A percentile compares a stretch with the other conserved stretches of the same genome.
Evolutionary conservation across 2,113 vertebrate species (phyloP).

Genomic region (cat (Felis catus)): F.catus_Fca126_mat1.0 CM031426.1:31536001-31536500

Average conservation of each 20-base stretch:
- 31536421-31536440: not conserved
- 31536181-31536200: not conserved
- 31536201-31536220: slow-evolving; percentile 57
- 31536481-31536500: not conserved
- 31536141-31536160: slow-evolving; percentile 75
- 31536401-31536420: slow-evolving; percentile 42
- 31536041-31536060: slow-evolving; percentile 53
- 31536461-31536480: fast-evolving
- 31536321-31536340: slow-evolving; percentile 74
- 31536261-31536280: slow-evolving; percentile 69
- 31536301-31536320: slow-evolving; percentile 68
- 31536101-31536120: slow-evolving; percentile 74
- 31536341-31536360: slow-evolving; percentile 60
- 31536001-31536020: not conserved
- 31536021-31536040: slow-evolving; percentile 74
- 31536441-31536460: not conserved
- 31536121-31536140: slow-evolving; percentile 81
- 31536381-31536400: slow-evolving; percentile 51
- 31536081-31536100: slow-evolving; percentile 68
- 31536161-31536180: slow-evolving; percentile 29
- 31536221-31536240: slow-evolving; percentile 55
- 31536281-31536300: slow-evolving; percentile 72
- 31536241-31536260: slow-evolving; percentile 74
- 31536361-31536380: slow-evolving; percentile 68
- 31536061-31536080: slow-evolving; percentile 72